A percentile compares a stretch with the other conserved stretches of the same genome.
Conservation (phyloP, 2,113 vertebrate genomes). For the Coreoperca whiteheadi region DNA sequence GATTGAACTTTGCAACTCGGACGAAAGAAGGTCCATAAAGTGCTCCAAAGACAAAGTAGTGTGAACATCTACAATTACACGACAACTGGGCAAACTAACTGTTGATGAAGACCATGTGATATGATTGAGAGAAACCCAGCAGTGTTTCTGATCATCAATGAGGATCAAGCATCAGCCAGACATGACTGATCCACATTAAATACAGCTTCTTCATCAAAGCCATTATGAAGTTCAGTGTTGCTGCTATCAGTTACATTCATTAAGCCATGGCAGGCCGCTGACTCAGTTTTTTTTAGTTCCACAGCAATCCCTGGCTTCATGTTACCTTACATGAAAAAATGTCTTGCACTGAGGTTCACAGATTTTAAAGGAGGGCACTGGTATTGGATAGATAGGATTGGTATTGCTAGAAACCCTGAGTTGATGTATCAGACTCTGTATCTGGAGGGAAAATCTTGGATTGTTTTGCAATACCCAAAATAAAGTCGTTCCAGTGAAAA, state of each 20-base stretch:
- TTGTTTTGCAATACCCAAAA: neutral
- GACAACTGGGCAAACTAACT: neutral
- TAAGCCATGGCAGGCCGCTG: too few species aligned
- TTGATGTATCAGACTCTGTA: neutral
- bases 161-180: neutral
- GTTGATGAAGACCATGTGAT: neutral
- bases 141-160: neutral
- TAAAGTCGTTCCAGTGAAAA: neutral
- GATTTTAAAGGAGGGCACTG: neutral
- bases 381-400: neutral
- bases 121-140: neutral
- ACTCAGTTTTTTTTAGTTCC: neutral
- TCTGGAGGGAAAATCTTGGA: neutral
- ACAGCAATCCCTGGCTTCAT: neutral
- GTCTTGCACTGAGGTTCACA: neutral
- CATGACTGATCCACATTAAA: neutral
- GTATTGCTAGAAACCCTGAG: neutral
- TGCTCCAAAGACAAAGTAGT: neutral
- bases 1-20: slow-evolving; percentile 3
- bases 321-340: neutral
- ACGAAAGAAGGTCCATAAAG: neutral
- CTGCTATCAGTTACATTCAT: neutral
- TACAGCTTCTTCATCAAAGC: neutral
- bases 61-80: neutral
- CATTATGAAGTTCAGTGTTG: neutral